Conservation (phyloP, 2,113 vertebrate genomes). For the Eclectus roratus region DNA sequence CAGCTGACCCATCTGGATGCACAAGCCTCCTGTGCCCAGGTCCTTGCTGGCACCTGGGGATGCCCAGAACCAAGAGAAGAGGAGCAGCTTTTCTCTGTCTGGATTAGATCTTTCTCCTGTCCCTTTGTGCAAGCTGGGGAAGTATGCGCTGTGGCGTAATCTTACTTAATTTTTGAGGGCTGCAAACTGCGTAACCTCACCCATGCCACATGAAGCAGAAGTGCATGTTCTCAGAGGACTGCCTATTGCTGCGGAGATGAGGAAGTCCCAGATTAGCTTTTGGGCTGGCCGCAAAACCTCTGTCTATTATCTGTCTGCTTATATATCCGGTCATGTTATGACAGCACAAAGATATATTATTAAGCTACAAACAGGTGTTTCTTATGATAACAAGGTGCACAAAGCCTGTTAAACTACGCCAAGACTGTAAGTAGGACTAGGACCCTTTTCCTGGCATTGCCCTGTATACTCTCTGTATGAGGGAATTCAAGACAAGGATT, state of each 20-base stretch:
- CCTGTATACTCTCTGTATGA: background rate
- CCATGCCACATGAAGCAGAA: background rate
- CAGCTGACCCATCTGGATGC: accelerated
- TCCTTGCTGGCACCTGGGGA: background rate
- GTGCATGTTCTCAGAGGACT: background rate
- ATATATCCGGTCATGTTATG: background rate
- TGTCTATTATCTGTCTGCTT: background rate
- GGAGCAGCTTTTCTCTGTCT: background rate
- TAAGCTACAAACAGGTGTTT: background rate
- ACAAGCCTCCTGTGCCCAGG: too few species aligned
- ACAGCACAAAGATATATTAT: background rate
- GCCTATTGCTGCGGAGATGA: background rate
- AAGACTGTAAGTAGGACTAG: background rate
- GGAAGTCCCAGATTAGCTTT: constrained; percentile 40
- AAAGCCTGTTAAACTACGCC: background rate
- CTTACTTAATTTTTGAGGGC: background rate
- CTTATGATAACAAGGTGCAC: background rate
- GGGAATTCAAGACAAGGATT: background rate
- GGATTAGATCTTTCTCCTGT: background rate
- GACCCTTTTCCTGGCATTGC: background rate
- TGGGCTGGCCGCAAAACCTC: background rate
- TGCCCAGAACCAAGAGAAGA: background rate
- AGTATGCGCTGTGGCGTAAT: accelerated
- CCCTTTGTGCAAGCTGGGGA: background rate
- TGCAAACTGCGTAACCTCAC: background rate